A percentile compares a stretch with the other conserved stretches of the same genome.
Evolutionary conservation across 2,888 invertebrate genomes (phyloP).

Genomic region (Drosophila niveifrons): DNA sequence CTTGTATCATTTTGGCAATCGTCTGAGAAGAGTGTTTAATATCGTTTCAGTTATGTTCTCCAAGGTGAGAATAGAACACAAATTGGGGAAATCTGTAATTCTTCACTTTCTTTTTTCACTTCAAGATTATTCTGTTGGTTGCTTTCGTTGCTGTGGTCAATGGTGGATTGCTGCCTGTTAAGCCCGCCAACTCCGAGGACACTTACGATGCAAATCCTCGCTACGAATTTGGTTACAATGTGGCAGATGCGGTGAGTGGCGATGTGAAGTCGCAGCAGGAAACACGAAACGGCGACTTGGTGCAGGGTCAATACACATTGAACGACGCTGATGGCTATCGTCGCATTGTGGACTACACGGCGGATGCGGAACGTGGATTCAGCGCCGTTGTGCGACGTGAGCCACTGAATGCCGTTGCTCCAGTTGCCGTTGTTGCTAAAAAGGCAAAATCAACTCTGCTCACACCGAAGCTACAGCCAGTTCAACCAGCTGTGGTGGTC

Average conservation of each 20-base stretch:
- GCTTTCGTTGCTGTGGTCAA: slow-evolving; percentile 67
- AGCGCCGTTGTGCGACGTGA: slow-evolving; percentile 87
- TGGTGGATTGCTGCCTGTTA: slow-evolving; percentile 71
- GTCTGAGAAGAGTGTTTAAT: slow-evolving; percentile 33
- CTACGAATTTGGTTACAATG: slow-evolving; percentile 86
- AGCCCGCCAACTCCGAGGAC: slow-evolving; percentile 62
- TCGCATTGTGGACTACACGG: slow-evolving; percentile 86
- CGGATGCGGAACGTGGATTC: slow-evolving; percentile 86
- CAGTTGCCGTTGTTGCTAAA: slow-evolving; percentile 35
- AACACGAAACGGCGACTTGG: slow-evolving; percentile 86
- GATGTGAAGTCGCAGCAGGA: slow-evolving; percentile 86
- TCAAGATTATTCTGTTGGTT: slow-evolving; percentile 52
- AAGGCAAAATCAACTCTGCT: slow-evolving; percentile 22
- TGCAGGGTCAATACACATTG: slow-evolving; percentile 86
- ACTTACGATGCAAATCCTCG: slow-evolving; percentile 83
- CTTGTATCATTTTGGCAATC: slow-evolving; percentile 54
- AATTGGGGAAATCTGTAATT: background rate
- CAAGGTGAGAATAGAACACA: slow-evolving; percentile 64
- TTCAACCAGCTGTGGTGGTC: slow-evolving; percentile 59
- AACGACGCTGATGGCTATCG: slow-evolving; percentile 87
- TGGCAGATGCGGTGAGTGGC: slow-evolving; percentile 86
- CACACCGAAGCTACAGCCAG: slow-evolving; percentile 33
- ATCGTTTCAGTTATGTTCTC: slow-evolving; percentile 63
- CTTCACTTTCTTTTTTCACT: background rate
- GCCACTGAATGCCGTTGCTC: slow-evolving; percentile 74